Percentiles rank a stretch among this genome's conserved stretches.
Evolutionary conservation across 2,888 invertebrate species (phyloP).

Genomic region (Eristalinus sepulchralis): DNA sequence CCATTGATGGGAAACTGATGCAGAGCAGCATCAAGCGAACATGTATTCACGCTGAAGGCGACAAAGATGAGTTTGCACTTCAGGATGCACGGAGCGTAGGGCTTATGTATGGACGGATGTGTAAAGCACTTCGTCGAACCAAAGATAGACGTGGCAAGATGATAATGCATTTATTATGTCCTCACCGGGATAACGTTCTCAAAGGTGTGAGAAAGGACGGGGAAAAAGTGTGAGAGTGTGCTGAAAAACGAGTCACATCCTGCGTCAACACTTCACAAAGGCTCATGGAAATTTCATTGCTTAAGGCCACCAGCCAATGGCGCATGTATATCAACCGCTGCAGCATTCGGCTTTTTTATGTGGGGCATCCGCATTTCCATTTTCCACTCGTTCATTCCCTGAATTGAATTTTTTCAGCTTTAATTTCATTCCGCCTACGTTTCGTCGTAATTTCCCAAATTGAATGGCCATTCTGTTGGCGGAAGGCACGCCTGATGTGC

Average conservation of each 20-base stretch:
- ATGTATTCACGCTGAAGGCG: not conserved
- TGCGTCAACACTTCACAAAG: not conserved
- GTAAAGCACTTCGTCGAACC: not conserved
- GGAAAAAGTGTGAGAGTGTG: not conserved
- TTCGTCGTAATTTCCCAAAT: constrained; percentile 27
- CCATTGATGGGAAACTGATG: not conserved
- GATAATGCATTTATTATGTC: constrained; percentile 43
- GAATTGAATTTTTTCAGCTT: constrained; percentile 37
- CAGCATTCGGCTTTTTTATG: not conserved
- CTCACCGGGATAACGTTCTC: not conserved
- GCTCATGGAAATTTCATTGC: not conserved
- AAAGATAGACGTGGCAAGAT: constrained; percentile 25
- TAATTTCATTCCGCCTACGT: constrained; percentile 34
- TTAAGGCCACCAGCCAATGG: not conserved
- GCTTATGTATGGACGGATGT: not conserved
- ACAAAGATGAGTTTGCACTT: not conserved
- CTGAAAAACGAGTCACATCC: not conserved
- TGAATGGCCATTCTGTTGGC: constrained; percentile 25
- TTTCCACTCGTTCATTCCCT: not conserved
- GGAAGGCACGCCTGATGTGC: not conserved
- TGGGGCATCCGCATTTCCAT: not conserved
- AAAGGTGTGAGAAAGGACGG: not conserved
- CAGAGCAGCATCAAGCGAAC: not conserved
- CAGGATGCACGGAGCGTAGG: not conserved
- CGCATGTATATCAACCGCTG: not conserved